Conservation (phyloP, 2,888 invertebrate species). For the Apomyelois bistriatella region DNA sequence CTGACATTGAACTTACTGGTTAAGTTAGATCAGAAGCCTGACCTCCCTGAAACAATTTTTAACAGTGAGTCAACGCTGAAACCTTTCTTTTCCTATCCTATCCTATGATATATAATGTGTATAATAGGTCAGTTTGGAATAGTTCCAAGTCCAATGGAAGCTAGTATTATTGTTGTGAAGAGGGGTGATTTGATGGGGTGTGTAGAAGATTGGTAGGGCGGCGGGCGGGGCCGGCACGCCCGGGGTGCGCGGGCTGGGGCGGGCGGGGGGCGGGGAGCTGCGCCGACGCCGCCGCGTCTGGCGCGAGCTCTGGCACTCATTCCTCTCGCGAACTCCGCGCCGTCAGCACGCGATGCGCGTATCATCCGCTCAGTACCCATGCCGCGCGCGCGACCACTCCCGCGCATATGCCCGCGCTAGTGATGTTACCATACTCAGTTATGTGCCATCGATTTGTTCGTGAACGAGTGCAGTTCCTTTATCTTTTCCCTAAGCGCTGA, state of each 20-base stretch:
- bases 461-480: conserved; percentile 61
- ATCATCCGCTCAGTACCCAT: conserved; percentile 33
- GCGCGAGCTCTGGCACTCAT: conserved; percentile 38
- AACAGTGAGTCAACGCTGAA: no score
- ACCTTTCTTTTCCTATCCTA: no score
- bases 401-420: conserved; percentile 61
- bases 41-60: no score
- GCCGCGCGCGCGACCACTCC: conserved; percentile 50
- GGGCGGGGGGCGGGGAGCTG: conserved; percentile 32
- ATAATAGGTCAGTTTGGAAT: background rate
- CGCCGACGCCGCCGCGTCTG: conserved; percentile 61
- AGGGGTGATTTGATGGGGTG: conserved; percentile 28
- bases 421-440: conserved; percentile 69
- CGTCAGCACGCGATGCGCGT: conserved; percentile 56
- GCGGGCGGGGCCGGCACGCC: conserved; percentile 25
- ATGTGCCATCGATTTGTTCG: conserved; percentile 63
- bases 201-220: conserved; percentile 28
- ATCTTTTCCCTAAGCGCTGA: conserved; percentile 71
- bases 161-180: conserved; percentile 21
- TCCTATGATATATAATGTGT: no score
- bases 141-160: conserved; percentile 9
- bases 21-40: no score
- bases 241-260: conserved; percentile 23
- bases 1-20: no score
- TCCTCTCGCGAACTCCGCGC: conserved; percentile 56